phyloP scores from a whole-genome alignment of 2,888 invertebrate genomes.

The Agrochola lychnidis region DNA sequence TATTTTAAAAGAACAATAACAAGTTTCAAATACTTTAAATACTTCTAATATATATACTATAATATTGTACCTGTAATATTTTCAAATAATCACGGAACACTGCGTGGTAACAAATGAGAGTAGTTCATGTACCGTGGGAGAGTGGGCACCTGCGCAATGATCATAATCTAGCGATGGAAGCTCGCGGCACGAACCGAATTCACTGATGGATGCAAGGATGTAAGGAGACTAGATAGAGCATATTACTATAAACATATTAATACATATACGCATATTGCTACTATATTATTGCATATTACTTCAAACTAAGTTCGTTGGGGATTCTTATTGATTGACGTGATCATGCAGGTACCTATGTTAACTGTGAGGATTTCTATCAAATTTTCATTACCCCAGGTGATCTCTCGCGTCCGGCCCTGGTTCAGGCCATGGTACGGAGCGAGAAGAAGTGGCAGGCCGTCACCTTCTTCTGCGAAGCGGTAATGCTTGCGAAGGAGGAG shows the following conservation, averaged over 20 bases:
- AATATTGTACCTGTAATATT: slow-evolving; percentile 9
- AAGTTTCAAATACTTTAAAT: neutral
- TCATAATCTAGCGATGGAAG: slow-evolving; percentile 75
- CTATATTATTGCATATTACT: neutral
- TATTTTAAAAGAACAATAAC: too few species aligned
- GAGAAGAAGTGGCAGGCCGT: too few species aligned
- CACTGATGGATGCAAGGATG: slow-evolving; percentile 32
- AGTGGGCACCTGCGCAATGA: slow-evolving; percentile 71
- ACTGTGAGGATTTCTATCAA: too few species aligned
- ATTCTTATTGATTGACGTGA: neutral
- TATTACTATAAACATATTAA: neutral
- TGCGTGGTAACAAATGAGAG: slow-evolving; percentile 35
- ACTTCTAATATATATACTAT: neutral
- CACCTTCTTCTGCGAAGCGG: too few species aligned
- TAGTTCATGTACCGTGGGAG: slow-evolving; percentile 65
- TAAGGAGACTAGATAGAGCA: slow-evolving; percentile 32
- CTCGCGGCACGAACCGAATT: slow-evolving; percentile 71
- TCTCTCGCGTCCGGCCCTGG: too few species aligned
- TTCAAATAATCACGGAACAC: slow-evolving; percentile 19
- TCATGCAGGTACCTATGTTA: too few species aligned
- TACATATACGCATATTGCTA: too few species aligned
- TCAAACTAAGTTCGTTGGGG: neutral
- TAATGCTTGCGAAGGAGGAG: too few species aligned
- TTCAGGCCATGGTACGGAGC: too few species aligned
- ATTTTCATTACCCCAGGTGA: too few species aligned